Conservation (phyloP, 1,140 invertebrate species). For the honey bee (Apis mellifera) region Amel_HAv3.1 CM009939.2:12241501-12242000, state of each 20-base stretch:
- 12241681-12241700: too few species aligned
- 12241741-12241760: too few species aligned
- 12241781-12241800: slow-evolving; percentile 6
- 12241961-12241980: too few species aligned
- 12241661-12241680: too few species aligned
- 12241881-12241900: slow-evolving; percentile 21
- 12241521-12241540: slow-evolving; percentile 25
- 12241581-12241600: neutral
- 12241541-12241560: neutral
- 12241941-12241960: too few species aligned
- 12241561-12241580: neutral
- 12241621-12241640: too few species aligned
- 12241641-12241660: too few species aligned
- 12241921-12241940: slow-evolving; percentile 23
- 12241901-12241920: neutral
- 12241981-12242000: too few species aligned
- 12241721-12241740: too few species aligned
- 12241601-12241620: too few species aligned
- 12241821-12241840: slow-evolving; percentile 21
- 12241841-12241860: slow-evolving; percentile 23
- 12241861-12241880: slow-evolving; percentile 47
- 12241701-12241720: too few species aligned
- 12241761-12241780: neutral
- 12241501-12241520: neutral
- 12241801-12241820: neutral